These are phyloP conservation scores for Megaleporinus macrocephalus DNA, from an alignment of 2,113 vertebrate species.

Conservation along the genomic window DNA sequence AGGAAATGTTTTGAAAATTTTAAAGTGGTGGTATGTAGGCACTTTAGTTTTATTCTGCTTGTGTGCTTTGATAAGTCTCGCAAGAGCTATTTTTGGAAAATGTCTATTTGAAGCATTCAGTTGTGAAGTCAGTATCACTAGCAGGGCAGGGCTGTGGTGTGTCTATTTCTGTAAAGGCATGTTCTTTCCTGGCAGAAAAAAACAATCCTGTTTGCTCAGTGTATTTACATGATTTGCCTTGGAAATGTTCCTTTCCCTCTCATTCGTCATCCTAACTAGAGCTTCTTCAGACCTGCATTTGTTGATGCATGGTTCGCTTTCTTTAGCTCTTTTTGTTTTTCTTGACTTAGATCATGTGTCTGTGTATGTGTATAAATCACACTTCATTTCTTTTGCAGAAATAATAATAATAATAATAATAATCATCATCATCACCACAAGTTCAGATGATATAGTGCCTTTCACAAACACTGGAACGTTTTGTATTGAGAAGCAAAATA, in stretches of 20 bases:
- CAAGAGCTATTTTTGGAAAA: background rate
- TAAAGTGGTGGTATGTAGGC: too few species aligned
- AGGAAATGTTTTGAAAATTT: too few species aligned
- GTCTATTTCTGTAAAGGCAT: background rate
- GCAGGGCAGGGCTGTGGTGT: background rate
- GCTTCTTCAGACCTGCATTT: background rate
- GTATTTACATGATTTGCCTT: constrained; percentile 46
- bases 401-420: too few species aligned
- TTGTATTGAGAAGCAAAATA: too few species aligned
- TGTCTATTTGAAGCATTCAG: background rate
- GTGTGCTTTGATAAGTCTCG: background rate
- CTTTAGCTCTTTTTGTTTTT: constrained; percentile 3
- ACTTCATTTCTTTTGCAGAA: constrained; percentile 16
- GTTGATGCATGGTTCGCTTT: background rate
- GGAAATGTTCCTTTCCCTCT: constrained; percentile 15
- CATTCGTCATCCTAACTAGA: background rate
- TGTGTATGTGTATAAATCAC: constrained; percentile 1
- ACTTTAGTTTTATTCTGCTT: background rate
- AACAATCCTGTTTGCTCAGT: background rate
- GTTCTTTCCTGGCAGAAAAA: background rate
- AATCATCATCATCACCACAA: too few species aligned
- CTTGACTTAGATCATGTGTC: constrained; percentile 23
- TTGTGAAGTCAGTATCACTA: background rate
- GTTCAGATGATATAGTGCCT: too few species aligned
- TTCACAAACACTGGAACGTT: too few species aligned